phyloP scores from a whole-genome alignment of 2,888 invertebrate species.

The Sceliomorpha sp. region DNA sequence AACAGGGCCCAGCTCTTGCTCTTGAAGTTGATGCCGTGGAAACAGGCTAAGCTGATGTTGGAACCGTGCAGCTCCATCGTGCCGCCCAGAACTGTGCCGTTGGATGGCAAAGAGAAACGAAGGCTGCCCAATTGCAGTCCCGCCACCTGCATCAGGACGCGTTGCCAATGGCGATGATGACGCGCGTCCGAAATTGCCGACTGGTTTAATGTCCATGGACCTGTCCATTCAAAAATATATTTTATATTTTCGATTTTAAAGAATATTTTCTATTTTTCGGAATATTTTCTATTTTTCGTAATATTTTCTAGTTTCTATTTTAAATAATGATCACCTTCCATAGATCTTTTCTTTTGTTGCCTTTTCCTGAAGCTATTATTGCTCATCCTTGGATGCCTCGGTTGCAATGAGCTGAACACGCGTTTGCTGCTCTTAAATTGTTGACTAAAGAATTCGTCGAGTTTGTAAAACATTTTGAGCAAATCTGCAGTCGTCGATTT shows the following conservation, averaged over 20 bases:
- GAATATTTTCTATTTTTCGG: too few relatives aligned
- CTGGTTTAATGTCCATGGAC: constrained; percentile 73
- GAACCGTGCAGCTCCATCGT: constrained; percentile 93
- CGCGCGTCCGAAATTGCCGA: constrained; percentile 84
- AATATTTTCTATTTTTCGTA: too few relatives aligned
- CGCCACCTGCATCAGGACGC: constrained; percentile 89
- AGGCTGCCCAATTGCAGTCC: constrained; percentile 89
- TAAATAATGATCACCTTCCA: too few relatives aligned
- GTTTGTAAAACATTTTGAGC: constrained; percentile 96
- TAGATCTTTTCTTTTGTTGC: constrained; percentile 77
- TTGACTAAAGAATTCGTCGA: constrained; percentile 98
- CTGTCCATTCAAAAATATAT: constrained; percentile 46
- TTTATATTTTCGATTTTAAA: background rate
- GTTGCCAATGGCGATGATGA: constrained; percentile 97
- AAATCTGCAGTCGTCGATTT: constrained; percentile 98
- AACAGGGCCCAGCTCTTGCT: constrained; percentile 98
- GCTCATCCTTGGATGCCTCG: constrained; percentile 78
- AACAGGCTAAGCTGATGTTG: constrained; percentile 96
- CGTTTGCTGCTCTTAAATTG: constrained; percentile 98
- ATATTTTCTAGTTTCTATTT: too few relatives aligned
- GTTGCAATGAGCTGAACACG: constrained; percentile 89
- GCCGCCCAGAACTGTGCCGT: constrained; percentile 91
- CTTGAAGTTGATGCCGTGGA: constrained; percentile 98
- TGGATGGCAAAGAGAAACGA: constrained; percentile 85
- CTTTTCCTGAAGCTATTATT: constrained; percentile 73